Conservation (phyloP, 2,113 vertebrate species). For the Ahaetulla prasina region DNA sequence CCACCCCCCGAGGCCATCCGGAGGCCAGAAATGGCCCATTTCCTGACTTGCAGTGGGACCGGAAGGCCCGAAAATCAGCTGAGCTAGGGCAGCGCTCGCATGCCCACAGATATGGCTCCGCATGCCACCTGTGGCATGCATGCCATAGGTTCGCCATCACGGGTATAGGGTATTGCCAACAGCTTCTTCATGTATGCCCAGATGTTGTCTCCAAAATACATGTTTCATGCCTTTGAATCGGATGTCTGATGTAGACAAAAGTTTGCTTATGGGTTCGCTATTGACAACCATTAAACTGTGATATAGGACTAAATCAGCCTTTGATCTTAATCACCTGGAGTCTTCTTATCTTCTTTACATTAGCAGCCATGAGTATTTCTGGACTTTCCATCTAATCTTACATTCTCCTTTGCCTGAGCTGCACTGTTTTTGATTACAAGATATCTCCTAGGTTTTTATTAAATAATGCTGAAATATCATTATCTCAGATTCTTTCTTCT, state of each 20-base stretch:
- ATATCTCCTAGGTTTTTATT: neutral
- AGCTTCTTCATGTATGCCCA: neutral
- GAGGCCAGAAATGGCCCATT: too few relatives aligned
- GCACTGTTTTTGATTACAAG: neutral
- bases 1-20: too few relatives aligned
- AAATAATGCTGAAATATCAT: neutral
- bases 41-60: too few relatives aligned
- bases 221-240: neutral
- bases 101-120: too few relatives aligned
- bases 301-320: neutral
- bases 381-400: neutral
- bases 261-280: neutral
- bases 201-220: neutral
- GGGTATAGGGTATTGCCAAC: neutral
- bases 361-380: neutral
- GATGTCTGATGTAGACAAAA: neutral
- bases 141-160: too few relatives aligned
- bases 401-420: neutral
- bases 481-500: neutral
- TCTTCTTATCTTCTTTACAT: neutral
- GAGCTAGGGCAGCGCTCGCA: too few relatives aligned
- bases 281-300: neutral
- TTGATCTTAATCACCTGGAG: neutral
- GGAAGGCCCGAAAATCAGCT: too few relatives aligned
- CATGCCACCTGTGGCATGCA: too few relatives aligned